Evolutionary conservation across 2,888 invertebrate species (phyloP), one percentile per base, ranked within the genome.

Genomic region (Loripinus fragilis): DNA sequence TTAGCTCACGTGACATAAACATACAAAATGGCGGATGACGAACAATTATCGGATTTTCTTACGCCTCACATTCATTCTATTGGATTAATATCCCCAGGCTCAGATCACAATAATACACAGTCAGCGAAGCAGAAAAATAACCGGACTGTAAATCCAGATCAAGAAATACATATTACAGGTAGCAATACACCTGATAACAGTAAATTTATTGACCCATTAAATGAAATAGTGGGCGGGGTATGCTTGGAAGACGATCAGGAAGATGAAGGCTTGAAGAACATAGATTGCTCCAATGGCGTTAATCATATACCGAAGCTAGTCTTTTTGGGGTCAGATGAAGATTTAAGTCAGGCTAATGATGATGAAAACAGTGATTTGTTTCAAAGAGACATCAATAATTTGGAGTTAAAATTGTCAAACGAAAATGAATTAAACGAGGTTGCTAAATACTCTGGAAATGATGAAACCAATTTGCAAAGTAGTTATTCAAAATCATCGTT

Each of bases 251-350:
- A 68, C 60, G 81, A 78, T 35, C 38, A 35, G 25, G 78, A 75
- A 41, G 74, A 79, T 42, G 67, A 64, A 76, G 73, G 73, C 2
- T 42, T 45, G 20, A 60, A 30, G 15, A 50, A 55, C 33, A 66
- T 12, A 15, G 50, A 67, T 52, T 71, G 52, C n/a, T 33, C 65
- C n/a, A 17, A 50, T 8, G 30, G 48, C 10, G 23, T 71, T 8
- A 38, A 38, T 28, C 71, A 48, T 42, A 52, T 76, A 15, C 80
- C 83, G 10, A 70, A 74, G 28, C 38, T 83, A 30, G 80, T 80
- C 7, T 80, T 83, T 55, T 41, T 74, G 12, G 83, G 78, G 25
- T 78, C 80, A 20, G 76, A 74, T 41, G 78, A 76, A 70, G 76
- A 80, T 70, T 66, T 79, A 48, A 2, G 48, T n/a, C 12, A 28